Percentiles rank a stretch among this genome's conserved stretches.
These are phyloP conservation scores for Anarrhichthys ocellatus DNA, from an alignment of 2,113 vertebrate species.

Conservation along the genomic window DNA sequence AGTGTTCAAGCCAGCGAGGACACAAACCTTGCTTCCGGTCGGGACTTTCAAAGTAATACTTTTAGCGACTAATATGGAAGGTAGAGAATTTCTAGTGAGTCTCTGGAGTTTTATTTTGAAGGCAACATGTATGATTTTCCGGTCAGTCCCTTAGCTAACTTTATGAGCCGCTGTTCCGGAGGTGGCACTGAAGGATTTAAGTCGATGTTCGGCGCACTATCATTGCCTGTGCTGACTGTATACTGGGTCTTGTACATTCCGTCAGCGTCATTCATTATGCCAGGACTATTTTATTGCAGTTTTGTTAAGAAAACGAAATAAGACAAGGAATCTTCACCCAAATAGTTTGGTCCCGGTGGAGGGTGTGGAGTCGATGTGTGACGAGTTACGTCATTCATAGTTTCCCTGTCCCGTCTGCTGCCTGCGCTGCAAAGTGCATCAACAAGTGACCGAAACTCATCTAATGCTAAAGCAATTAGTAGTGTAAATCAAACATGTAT, in stretches of 20 bases:
- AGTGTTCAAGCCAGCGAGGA: neutral
- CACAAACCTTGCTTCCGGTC: neutral
- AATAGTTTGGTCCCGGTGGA: conserved; percentile 47
- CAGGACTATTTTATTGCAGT: rapidly evolving
- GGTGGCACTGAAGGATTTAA: conserved; percentile 50
- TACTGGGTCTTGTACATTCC: neutral
- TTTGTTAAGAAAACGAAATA: neutral
- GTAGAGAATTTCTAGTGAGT: rapidly evolving
- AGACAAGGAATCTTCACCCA: conserved; percentile 20
- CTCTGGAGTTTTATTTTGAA: conserved; percentile 50
- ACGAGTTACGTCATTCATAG: conserved; percentile 75
- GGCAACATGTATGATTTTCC: neutral
- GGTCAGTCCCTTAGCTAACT: neutral
- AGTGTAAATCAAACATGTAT: neutral
- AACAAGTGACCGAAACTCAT: conserved; percentile 42
- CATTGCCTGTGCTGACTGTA: rapidly evolving
- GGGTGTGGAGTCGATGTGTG: conserved; percentile 73
- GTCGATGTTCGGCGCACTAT: conserved; percentile 15
- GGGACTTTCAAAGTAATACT: conserved; percentile 30
- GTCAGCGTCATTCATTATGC: neutral
- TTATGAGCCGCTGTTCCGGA: conserved; percentile 5
- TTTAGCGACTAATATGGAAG: rapidly evolving
- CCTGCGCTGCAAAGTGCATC: conserved; percentile 27
- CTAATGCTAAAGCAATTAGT: neutral
- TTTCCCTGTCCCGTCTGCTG: conserved; percentile 40